These are phyloP conservation scores for Atherinomorus stipes DNA, from an alignment of 2,113 vertebrate genomes.

Conservation along the genomic window DNA sequence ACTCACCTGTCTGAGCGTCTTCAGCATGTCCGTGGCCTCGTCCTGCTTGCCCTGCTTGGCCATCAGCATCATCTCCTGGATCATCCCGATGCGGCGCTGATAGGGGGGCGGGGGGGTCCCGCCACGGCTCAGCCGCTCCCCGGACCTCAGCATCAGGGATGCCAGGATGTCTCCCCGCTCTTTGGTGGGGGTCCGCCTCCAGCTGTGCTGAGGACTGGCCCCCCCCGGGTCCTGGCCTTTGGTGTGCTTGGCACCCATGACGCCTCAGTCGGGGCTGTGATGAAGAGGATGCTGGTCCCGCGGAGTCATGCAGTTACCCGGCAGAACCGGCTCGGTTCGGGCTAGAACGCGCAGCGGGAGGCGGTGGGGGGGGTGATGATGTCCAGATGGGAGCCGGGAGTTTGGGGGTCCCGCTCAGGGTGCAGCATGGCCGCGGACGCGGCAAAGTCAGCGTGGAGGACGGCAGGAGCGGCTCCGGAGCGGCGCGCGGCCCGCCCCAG, in stretches of 20 bases:
- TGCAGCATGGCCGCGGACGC: slow-evolving; percentile 72
- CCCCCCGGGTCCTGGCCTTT: slow-evolving; percentile 86
- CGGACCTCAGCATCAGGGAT: slow-evolving; percentile 89
- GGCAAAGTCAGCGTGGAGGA: slow-evolving; percentile 64
- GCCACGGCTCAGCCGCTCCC: slow-evolving; percentile 86
- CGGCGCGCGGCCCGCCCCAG: slow-evolving; percentile 38
- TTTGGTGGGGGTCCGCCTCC: slow-evolving; percentile 83
- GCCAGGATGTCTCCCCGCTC: slow-evolving; percentile 88
- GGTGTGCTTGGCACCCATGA: slow-evolving; percentile 93
- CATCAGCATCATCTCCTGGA: slow-evolving; percentile 96
- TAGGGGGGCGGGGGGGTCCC: slow-evolving; percentile 90
- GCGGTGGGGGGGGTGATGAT: neutral
- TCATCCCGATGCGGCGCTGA: slow-evolving; percentile 92
- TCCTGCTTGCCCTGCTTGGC: slow-evolving; percentile 92
- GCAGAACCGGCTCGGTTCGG: neutral
- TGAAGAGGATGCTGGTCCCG: slow-evolving; percentile 36
- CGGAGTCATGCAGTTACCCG: slow-evolving; percentile 16
- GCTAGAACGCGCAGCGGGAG: neutral
- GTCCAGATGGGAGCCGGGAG: neutral
- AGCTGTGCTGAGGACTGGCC: slow-evolving; percentile 84
- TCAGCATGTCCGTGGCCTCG: slow-evolving; percentile 93
- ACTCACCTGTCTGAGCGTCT: slow-evolving; percentile 96
- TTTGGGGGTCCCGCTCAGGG: slow-evolving; percentile 49
- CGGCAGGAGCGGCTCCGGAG: neutral
- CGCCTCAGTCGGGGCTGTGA: slow-evolving; percentile 36